Evolutionary conservation across 2,888 invertebrate genomes (phyloP).

Genomic region (Lithophane semibrunnea): DNA sequence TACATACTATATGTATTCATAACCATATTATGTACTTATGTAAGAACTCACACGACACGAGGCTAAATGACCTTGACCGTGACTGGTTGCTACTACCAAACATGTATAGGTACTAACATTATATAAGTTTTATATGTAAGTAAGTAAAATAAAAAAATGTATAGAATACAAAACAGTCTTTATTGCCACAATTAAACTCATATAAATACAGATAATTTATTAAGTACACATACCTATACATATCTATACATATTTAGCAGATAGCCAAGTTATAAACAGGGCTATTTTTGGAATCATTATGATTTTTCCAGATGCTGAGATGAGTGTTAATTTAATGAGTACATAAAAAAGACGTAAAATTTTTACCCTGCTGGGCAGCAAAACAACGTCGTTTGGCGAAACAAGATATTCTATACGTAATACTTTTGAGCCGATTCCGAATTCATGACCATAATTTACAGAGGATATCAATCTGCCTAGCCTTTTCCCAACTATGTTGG

Average conservation of each 20-base stretch:
- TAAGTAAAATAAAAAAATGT: conserved; percentile 15
- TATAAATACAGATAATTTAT: background rate
- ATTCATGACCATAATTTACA: background rate
- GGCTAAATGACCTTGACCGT: conserved; percentile 46
- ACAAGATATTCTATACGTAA: too few relatives aligned
- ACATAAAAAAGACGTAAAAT: conserved; percentile 27
- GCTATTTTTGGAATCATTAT: conserved; percentile 19
- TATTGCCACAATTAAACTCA: conserved; percentile 17
- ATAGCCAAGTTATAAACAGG: conserved; percentile 14
- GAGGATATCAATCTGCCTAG: too few relatives aligned
- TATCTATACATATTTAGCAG: background rate
- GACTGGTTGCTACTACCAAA: conserved; percentile 7
- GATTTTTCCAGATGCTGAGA: conserved; percentile 7
- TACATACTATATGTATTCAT: background rate
- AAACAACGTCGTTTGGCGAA: background rate
- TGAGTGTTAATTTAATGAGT: conserved; percentile 33
- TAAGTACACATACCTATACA: too few relatives aligned
- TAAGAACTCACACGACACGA: conserved; percentile 19
- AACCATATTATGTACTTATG: background rate
- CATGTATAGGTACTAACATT: background rate
- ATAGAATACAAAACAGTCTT: background rate
- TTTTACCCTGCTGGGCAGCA: background rate
- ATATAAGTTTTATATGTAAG: conserved; percentile 14
- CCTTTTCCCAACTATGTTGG: too few relatives aligned
- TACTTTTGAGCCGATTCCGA: too few relatives aligned